Evolutionary conservation across 2,888 invertebrate species (phyloP).

Genomic region (Eustalomyia histrio): DNA sequence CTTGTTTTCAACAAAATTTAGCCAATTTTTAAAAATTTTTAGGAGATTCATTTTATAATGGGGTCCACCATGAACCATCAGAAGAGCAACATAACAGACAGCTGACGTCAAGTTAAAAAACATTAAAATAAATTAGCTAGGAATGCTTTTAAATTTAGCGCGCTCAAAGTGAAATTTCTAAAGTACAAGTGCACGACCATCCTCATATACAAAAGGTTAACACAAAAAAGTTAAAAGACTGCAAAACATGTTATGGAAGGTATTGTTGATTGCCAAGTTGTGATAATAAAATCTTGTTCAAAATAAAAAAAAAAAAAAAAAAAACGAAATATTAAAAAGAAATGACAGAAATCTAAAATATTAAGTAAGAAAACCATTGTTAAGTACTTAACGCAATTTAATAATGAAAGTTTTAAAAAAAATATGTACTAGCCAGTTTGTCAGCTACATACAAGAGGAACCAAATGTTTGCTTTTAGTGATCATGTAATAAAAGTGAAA

Average conservation of each 20-base stretch:
- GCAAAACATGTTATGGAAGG: constrained; percentile 2
- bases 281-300: not conserved
- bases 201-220: constrained; percentile 11
- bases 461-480: constrained; percentile 29
- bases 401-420: constrained; percentile 25
- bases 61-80: not conserved
- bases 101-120: not conserved
- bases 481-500: constrained; percentile 43
- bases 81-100: not conserved
- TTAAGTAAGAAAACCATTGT: constrained; percentile 34
- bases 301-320: not conserved
- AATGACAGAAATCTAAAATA: constrained; percentile 18
- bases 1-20: not conserved
- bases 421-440: not conserved
- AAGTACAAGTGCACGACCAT: constrained; percentile 17
- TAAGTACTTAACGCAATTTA: constrained; percentile 32
- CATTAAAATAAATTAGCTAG: constrained; percentile 18
- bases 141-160: constrained; percentile 2
- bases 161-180: constrained; percentile 13
- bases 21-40: not conserved
- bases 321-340: not conserved
- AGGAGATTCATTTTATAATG: not conserved
- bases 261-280: not conserved
- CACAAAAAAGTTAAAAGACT: not conserved
- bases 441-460: constrained; percentile 15